Conservation (phyloP, 2,113 vertebrate species). For the Octodon degus region DNA sequence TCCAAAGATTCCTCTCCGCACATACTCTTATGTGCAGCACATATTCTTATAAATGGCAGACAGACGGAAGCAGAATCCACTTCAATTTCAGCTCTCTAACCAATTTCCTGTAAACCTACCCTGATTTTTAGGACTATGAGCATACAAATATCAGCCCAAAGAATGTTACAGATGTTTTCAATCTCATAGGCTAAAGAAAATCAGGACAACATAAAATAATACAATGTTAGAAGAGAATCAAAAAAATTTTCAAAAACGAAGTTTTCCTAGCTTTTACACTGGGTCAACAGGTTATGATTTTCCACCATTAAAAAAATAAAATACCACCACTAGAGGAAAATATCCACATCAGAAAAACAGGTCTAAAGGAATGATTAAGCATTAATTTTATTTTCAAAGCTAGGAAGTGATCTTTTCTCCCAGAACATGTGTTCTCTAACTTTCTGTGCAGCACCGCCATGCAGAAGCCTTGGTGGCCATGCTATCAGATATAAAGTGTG, state of each 20-base stretch:
- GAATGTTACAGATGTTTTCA: background rate
- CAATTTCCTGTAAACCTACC: background rate
- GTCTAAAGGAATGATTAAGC: constrained; percentile 68
- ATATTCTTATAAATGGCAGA: background rate
- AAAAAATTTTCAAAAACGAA: constrained; percentile 39
- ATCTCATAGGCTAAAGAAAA: constrained; percentile 40
- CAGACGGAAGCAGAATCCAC: background rate
- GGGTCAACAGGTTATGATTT: constrained; percentile 42
- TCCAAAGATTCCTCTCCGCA: background rate
- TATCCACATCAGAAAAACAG: constrained; percentile 55
- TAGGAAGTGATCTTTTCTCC: constrained; percentile 52
- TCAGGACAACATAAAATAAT: constrained; percentile 4
- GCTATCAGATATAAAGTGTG: background rate
- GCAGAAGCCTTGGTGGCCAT: accelerated
- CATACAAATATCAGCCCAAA: background rate
- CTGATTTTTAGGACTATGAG: background rate
- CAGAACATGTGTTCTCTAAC: background rate
- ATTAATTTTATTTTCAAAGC: constrained; percentile 45
- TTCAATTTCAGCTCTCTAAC: constrained; percentile 21
- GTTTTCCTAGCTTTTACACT: constrained; percentile 26
- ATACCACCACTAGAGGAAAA: constrained; percentile 26
- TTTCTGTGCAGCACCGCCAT: background rate
- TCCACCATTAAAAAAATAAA: constrained; percentile 51
- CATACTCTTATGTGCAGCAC: background rate
- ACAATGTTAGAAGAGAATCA: constrained; percentile 56